Base-by-base conservation (phyloP, 2,888 invertebrate genomes). In the Netelia melanura region DNA sequence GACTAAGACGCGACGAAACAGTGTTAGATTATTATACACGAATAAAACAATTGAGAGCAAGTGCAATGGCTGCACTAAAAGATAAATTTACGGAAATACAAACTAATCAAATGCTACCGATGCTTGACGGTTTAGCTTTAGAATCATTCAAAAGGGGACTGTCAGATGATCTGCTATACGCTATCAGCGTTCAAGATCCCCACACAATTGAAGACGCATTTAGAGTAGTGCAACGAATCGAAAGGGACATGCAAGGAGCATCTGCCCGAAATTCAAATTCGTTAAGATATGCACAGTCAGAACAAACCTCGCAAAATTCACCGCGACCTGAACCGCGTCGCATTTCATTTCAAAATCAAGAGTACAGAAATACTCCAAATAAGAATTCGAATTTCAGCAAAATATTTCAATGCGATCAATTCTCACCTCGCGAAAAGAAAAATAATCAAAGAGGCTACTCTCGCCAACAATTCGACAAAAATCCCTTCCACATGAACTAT, bases 101-200 rank as follows among this genome's bases (percentile, higher is more conserved):
- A 83, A 48, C 61, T 3, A 14, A 2, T 0, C 30, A 61, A 23
- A 83, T 85, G 83, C n/a, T 61, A 11, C 52, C 30, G 1, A 76
- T 86, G 84, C 48, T 86, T 0, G 70, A 86, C 43, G 84, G 79
- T 0, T 65, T 86, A 9, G 86, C 81, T 0, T 54, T 81, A 43
- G 83, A 86, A 52, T 77, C 81, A 11, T 83, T 67, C 48, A 74
- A 80, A 62, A 52, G 84, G 30, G 81, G 17, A 0, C 43, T 81
- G 30, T 44, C 84, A 1, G 83, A 83, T 23, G 81, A 86, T 54
- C 62, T 71, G 30, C 14, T 86, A 30, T 86, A 83, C 65, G 86
- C 64, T 0, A 23, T 75, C 1, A 84, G 84, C 44, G 82, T 86
- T 10, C 54, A 78, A 52, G 76, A 70, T 25, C 21, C 58, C 3